These are phyloP conservation scores for Dasyornis broadbenti DNA, from an alignment of 2,113 vertebrate genomes.

Conservation along the genomic window DNA sequence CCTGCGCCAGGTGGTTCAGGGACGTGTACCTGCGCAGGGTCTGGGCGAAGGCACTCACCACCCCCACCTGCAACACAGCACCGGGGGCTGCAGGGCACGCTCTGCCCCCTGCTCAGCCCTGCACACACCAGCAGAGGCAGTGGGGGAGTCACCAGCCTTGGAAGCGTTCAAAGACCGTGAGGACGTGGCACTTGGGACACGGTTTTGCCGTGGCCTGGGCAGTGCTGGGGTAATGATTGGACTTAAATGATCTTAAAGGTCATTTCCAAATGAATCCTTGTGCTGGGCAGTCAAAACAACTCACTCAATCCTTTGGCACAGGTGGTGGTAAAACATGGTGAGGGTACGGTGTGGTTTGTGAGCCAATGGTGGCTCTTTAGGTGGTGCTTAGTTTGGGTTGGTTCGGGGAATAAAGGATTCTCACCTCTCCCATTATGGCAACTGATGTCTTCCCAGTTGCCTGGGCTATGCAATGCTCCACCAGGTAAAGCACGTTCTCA, in stretches of 20 bases:
- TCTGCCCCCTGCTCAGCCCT: not conserved
- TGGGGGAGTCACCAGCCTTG: no score
- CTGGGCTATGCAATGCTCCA: not conserved
- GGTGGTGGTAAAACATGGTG: not conserved
- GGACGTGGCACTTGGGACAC: not conserved
- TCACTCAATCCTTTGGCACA: not conserved
- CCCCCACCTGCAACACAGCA: constrained; percentile 77
- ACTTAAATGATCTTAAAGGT: not conserved
- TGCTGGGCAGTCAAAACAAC: not conserved
- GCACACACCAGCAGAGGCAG: not conserved
- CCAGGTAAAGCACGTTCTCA: not conserved
- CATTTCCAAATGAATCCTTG: not conserved
- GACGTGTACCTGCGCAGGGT: constrained; percentile 93
- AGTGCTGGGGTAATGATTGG: not conserved
- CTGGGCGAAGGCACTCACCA: constrained; percentile 94
- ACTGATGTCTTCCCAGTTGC: not conserved
- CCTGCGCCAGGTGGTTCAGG: constrained; percentile 95
- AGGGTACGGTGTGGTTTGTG: not conserved
- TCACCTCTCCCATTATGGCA: not conserved
- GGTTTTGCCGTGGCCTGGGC: not conserved
- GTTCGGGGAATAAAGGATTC: not conserved
- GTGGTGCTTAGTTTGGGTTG: not conserved
- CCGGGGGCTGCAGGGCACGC: not conserved
- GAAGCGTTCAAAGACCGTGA: not conserved
- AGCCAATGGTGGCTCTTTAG: not conserved